phyloP scores from a whole-genome alignment of 2,888 invertebrate genomes.

The Cryptocephalus primarius region DNA sequence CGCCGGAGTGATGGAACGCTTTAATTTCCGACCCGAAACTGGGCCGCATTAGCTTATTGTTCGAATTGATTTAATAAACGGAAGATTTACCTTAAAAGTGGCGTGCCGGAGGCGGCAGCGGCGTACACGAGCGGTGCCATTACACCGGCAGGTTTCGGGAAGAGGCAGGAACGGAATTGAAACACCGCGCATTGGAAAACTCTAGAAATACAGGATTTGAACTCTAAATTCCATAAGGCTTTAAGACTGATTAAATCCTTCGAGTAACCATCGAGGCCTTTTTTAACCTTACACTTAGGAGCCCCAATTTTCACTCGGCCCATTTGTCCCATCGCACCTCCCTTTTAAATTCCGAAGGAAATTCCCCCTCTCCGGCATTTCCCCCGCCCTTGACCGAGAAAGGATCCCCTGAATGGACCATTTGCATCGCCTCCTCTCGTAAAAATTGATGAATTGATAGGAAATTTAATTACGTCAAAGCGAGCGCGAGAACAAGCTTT shows the following conservation, averaged over 20 bases:
- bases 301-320: too few species aligned
- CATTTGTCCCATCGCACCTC: too few species aligned
- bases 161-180: too few species aligned
- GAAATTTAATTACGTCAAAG: conserved; percentile 21
- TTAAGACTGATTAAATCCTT: too few species aligned
- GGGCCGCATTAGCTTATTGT: conserved; percentile 23
- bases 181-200: too few species aligned
- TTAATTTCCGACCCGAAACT: conserved; percentile 27
- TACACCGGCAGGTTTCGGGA: too few species aligned
- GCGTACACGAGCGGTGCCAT: not conserved
- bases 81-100: conserved; percentile 23
- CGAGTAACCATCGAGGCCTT: too few species aligned
- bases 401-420: conserved; percentile 9
- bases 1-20: conserved; percentile 21
- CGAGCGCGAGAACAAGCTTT: conserved; percentile 15
- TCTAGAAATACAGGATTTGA: too few species aligned
- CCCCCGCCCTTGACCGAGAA: conserved; percentile 5
- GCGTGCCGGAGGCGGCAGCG: conserved; percentile 14
- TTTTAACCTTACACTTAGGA: too few species aligned
- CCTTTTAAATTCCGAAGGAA: too few species aligned
- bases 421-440: conserved; percentile 15
- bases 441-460: conserved; percentile 24
- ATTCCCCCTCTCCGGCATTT: too few species aligned
- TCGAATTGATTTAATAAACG: conserved; percentile 26
- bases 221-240: too few species aligned